These are phyloP conservation scores for Brachionus rotundiformis DNA, from an alignment of 1,140 invertebrate species.

Conservation along the genomic window DNA sequence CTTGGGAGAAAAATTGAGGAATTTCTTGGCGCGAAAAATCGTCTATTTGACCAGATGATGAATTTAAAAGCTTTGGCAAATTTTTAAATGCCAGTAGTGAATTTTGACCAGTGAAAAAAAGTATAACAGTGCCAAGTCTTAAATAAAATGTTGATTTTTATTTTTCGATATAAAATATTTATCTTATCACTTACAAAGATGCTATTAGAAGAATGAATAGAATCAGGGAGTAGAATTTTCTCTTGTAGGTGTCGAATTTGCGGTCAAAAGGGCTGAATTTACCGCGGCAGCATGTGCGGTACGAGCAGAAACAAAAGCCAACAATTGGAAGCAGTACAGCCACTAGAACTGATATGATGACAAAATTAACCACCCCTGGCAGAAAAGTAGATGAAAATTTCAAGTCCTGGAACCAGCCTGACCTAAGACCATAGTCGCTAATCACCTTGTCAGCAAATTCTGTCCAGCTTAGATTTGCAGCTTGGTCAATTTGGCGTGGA, in stretches of 20 bases:
- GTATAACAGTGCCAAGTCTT: conserved; percentile 18
- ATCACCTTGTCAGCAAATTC: not conserved
- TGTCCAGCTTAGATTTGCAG: not conserved
- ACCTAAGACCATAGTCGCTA: not conserved
- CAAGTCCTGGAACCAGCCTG: not conserved
- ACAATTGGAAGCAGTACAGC: not conserved
- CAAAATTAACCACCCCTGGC: conserved; percentile 23
- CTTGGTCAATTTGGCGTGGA: not conserved
- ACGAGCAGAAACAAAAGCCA: not conserved
- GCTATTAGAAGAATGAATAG: conserved; percentile 1
- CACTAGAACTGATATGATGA: not conserved
- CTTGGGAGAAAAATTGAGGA: not conserved
- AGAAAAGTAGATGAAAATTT: not conserved
- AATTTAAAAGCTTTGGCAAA: not conserved
- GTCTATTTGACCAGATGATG: not conserved
- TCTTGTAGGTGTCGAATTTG: conserved; percentile 13
- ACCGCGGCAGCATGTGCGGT: not conserved
- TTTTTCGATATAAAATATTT: too few relatives aligned
- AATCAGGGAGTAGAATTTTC: conserved; percentile 31
- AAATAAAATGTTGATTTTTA: not conserved
- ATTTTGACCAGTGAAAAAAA: conserved; percentile 50
- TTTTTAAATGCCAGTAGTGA: not conserved
- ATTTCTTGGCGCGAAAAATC: conserved; percentile 40
- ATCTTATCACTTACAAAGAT: conserved; percentile 13
- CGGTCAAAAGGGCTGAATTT: conserved; percentile 46